Percentiles rank a stretch among this genome's conserved stretches.
Evolutionary conservation across 2,888 invertebrate species (phyloP).

Genomic region (Nyleta sp.): DNA sequence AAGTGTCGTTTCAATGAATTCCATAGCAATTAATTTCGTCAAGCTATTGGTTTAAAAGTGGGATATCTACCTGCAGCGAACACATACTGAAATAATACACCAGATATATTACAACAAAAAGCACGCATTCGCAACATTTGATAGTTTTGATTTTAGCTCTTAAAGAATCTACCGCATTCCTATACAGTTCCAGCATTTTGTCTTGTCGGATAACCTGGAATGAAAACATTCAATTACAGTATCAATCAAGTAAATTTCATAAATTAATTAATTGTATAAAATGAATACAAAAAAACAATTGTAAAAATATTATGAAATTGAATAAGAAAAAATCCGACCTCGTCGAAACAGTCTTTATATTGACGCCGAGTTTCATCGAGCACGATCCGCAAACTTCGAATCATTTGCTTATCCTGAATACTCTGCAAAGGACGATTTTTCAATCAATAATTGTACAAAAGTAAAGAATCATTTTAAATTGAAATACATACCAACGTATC

Average conservation of each 20-base stretch:
- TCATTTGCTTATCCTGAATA: conserved; percentile 71
- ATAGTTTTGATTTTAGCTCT: conserved; percentile 72
- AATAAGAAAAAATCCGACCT: too few species aligned
- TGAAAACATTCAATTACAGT: too few species aligned
- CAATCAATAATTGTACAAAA: neutral
- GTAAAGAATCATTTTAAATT: neutral
- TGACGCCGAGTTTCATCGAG: conserved; percentile 76
- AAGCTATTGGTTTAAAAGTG: too few species aligned
- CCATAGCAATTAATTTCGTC: too few species aligned
- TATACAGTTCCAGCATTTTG: conserved; percentile 74
- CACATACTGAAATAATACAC: conserved; percentile 74
- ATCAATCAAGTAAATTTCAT: conserved; percentile 13
- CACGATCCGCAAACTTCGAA: conserved; percentile 72
- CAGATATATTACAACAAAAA: conserved; percentile 70
- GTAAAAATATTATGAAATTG: too few species aligned
- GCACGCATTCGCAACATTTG: conserved; percentile 68
- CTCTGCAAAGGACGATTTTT: too few species aligned
- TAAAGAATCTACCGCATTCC: conserved; percentile 73
- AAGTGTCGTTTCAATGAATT: too few species aligned
- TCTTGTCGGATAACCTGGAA: conserved; percentile 77
- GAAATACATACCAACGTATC: conserved; percentile 45
- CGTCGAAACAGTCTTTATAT: conserved; percentile 77
- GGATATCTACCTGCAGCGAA: conserved; percentile 73
- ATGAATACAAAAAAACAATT: too few species aligned
- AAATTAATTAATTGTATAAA: conserved; percentile 2